phyloP scores from a whole-genome alignment of 2,888 invertebrate species.

The Callinectes sapidus region DNA sequence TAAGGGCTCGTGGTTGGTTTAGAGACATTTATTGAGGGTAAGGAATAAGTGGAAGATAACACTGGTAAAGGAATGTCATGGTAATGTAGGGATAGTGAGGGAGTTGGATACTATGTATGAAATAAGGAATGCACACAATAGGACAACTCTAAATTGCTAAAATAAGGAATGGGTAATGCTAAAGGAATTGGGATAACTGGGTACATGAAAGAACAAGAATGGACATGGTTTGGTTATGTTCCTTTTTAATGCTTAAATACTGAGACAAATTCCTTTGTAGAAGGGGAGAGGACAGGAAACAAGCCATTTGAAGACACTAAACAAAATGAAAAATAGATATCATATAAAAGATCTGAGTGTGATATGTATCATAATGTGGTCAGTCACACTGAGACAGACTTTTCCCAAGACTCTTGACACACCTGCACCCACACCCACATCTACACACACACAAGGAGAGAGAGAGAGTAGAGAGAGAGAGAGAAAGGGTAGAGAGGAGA shows the following conservation, averaged over 20 bases:
- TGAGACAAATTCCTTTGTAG: neutral
- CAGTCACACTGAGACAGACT: neutral
- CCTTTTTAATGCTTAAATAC: neutral
- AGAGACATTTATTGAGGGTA: too few species aligned
- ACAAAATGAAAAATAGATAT: neutral
- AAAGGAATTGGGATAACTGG: neutral
- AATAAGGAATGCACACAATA: neutral
- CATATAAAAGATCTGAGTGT: neutral
- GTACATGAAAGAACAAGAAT: neutral
- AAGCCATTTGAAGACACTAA: neutral
- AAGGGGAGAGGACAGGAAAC: neutral
- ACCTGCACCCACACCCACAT: neutral
- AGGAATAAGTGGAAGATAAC: neutral
- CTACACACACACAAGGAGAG: neutral
- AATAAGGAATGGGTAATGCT: neutral
- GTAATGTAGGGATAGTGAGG: neutral
- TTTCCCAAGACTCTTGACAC: neutral
- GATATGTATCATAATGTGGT: neutral
- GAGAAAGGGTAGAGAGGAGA: neutral
- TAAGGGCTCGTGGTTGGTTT: too few species aligned
- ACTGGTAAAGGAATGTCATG: neutral
- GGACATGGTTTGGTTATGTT: neutral
- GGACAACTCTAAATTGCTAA: neutral
- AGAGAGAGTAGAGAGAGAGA: neutral
- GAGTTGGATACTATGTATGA: neutral